These are phyloP conservation scores for Lordiphosa collinella DNA, from an alignment of 1,140 invertebrate genomes.

Conservation along the genomic window DNA sequence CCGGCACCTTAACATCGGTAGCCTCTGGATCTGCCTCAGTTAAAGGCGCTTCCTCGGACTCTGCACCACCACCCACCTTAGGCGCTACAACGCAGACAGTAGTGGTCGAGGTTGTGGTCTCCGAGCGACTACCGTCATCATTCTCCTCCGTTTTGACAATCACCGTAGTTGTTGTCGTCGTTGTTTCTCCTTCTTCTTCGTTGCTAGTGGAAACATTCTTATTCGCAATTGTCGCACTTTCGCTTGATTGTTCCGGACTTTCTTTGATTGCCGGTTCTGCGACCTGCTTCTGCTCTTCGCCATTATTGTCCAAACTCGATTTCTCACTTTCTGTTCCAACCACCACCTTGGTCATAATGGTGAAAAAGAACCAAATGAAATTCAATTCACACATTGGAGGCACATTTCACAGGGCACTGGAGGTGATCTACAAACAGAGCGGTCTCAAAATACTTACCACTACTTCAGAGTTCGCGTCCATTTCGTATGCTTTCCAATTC, in stretches of 20 bases:
- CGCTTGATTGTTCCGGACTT: neutral
- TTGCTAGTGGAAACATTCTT: neutral
- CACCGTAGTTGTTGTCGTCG: conserved; percentile 1
- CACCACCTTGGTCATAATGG: conserved; percentile 18
- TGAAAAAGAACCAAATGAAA: conserved; percentile 12
- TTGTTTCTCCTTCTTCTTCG: conserved; percentile 4
- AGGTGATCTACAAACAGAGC: neutral
- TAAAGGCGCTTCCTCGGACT: neutral
- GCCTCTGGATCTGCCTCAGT: neutral
- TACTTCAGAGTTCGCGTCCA: conserved; percentile 34
- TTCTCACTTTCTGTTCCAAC: conserved; percentile 10
- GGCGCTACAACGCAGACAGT: conserved; percentile 3
- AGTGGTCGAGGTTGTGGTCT: neutral
- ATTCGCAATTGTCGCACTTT: neutral
- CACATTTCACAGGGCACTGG: neutral
- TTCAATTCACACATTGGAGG: neutral
- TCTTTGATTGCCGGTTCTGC: too few species aligned
- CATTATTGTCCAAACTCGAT: conserved; percentile 1
- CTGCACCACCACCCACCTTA: neutral
- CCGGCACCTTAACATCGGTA: neutral
- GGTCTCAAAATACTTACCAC: conserved; percentile 21
- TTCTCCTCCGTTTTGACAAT: too few species aligned
- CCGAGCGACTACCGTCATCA: too few species aligned
- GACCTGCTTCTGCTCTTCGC: conserved; percentile 1
- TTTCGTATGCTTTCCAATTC: conserved; percentile 13